A percentile compares a stretch with the other conserved stretches of the same genome.
Evolutionary conservation across 2,113 vertebrate species (phyloP).

Genomic region (Ornithorhynchus anatinus): DNA sequence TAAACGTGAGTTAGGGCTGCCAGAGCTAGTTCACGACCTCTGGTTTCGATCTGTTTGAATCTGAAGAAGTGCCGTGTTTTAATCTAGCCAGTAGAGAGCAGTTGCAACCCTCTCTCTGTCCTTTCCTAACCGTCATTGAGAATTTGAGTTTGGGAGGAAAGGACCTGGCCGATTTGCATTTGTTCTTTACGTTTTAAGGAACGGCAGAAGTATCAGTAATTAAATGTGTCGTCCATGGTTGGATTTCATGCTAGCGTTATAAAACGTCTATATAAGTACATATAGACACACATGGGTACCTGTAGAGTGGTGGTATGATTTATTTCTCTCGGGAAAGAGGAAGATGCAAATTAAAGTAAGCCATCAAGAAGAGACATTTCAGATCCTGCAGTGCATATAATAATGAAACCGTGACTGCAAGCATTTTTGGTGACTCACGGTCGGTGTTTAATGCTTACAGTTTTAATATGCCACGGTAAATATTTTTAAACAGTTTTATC

Average conservation of each 20-base stretch:
- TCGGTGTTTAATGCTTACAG: slow-evolving; percentile 39
- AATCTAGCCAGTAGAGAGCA: slow-evolving; percentile 77
- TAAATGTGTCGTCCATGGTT: slow-evolving; percentile 45
- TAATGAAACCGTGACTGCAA: slow-evolving; percentile 48
- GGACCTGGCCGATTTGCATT: slow-evolving; percentile 42
- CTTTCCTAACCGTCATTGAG: slow-evolving; percentile 1
- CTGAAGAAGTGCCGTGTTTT: background rate
- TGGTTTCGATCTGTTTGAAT: background rate
- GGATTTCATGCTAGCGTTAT: slow-evolving; percentile 42
- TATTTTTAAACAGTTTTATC: slow-evolving; percentile 60
- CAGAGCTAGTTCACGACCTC: background rate
- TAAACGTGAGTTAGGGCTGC: background rate
- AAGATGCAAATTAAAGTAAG: slow-evolving; percentile 59
- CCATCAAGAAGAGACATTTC: slow-evolving; percentile 48
- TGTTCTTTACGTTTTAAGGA: slow-evolving; percentile 59
- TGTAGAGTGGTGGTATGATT: slow-evolving; percentile 49
- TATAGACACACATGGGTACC: slow-evolving; percentile 39
- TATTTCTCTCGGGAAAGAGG: slow-evolving; percentile 36
- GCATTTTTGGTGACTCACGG: slow-evolving; percentile 44
- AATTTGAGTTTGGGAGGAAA: slow-evolving; percentile 21
- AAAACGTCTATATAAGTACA: too few species aligned
- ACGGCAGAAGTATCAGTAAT: slow-evolving; percentile 54
- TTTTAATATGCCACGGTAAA: slow-evolving; percentile 53
- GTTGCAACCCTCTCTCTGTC: slow-evolving; percentile 45
- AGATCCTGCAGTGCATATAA: slow-evolving; percentile 58